Base-by-base conservation (phyloP, 1,140 invertebrate species). In the Oreohelix idahoensis region DNA sequence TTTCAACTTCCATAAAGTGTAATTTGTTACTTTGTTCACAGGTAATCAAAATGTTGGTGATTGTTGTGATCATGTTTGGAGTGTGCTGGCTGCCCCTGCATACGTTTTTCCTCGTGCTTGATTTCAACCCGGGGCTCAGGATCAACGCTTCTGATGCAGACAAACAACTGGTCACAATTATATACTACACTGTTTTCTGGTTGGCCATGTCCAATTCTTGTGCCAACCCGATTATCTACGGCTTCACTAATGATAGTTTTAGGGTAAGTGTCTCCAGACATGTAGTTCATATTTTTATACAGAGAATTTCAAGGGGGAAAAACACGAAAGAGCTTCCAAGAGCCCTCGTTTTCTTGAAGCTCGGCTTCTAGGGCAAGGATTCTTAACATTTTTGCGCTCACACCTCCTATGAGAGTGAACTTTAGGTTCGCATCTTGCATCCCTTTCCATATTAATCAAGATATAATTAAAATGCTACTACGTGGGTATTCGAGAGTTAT, bases 151-250 rank as follows among this genome's bases (percentile, higher is more conserved):
- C 73, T 23, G 39, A 84, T 15, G 69, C 77, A 0, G 79, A 87
- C 23, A 79, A 83, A 70, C 66, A 84, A 23, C 66, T 86, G 0
- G 80, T 89, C 15, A 87, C 87, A 15, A 86, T 81, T 11, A 23
- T 91, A 29, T 92, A 88, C 85, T 88, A 89, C 36, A 70, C 82
- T 32, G 89, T 92, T 77, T 93, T 94, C 85, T 94, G 94, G 93
- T 87, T 94, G 13, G 93, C 94, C 66, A 94, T 94, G 93, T 93
- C 95, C 1, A 97, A 97, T 92, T 96, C 96, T 15, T 96, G 96
- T 58, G 95, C 97, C 85, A 97, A 98, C 92, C 97, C 97, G 0
- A 94, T 97, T 69, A 95, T 98, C 10, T 97, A 97, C 91, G 97
- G 96, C 89, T 95, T 97, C 87, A 96, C 97, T 94, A 97, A 96